Evolutionary conservation across 2,113 vertebrate genomes (phyloP), one percentile per base, ranked within the genome.

Genomic region (Dinomys branickii): DNA sequence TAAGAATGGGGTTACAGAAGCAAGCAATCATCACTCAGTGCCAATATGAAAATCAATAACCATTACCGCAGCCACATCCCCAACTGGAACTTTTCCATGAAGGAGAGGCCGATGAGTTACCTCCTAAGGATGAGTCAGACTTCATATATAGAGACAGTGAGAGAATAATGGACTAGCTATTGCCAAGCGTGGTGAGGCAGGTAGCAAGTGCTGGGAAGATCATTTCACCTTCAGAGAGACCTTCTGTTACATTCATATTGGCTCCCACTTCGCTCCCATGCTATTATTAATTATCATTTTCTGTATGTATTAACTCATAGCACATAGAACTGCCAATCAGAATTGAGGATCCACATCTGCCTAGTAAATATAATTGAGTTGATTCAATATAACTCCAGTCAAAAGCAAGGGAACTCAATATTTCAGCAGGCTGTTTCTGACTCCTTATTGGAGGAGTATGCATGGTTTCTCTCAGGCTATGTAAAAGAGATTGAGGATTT

Each of bases 11-110:
- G 1, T 41, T 50, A 9, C 28, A 83, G 61, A 33, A 35, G 17
- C 83, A 87, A 61, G 69, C 83, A 30, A 77, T 44, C 69, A 81
- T 82, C 93, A 87, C 47, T 98, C 86, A 94, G 56, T 77, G 56
- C 88, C 83, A 96, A 84, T 96, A 95, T 47, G 65, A 96, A 98
- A 97, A 97, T 97, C 97, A 96, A 98, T 98, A 97, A 90, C 86
- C 54, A 94, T 98, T 97, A 96, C 94, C n/a, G 96, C 69, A 88
- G 52, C 75, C 41, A 12, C 56, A 59, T 73, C 54, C 28, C 38
- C 14, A 92, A 80, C 81, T 78, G 52, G 17, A 44, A 65, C 54
- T 90, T 71, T 47, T 94, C 90, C 47, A 3, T 16, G 24, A 82
- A 90, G 41, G 86, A 61, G 38, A 95, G 7, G 1, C 52, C 73